A percentile compares a stretch with the other conserved stretches of the same genome.
These are phyloP conservation scores for Pogonocichla stellata DNA, from an alignment of 2,113 vertebrate species.

Conservation along the genomic window DNA sequence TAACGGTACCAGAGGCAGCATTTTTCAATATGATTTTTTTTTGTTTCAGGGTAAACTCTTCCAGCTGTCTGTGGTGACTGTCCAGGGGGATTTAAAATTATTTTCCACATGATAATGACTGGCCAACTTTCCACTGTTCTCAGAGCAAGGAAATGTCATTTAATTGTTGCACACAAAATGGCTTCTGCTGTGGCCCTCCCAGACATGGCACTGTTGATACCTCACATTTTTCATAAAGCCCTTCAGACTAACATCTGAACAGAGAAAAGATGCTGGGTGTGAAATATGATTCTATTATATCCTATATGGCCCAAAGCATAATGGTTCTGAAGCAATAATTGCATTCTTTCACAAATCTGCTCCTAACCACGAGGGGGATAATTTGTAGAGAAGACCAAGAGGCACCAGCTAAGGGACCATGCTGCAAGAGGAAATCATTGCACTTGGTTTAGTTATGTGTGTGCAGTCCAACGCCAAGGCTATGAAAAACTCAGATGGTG, in stretches of 20 bases:
- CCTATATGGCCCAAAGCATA: neutral
- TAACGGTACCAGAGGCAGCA: neutral
- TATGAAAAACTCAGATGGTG: neutral
- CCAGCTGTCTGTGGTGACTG: slow-evolving; percentile 2
- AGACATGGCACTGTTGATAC: neutral
- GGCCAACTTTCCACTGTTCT: slow-evolving; percentile 28
- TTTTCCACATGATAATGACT: slow-evolving; percentile 44
- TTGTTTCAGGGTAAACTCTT: neutral
- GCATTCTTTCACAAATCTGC: neutral
- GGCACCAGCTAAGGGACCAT: neutral
- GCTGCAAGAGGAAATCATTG: neutral
- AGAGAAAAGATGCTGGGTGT: neutral
- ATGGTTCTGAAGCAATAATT: neutral
- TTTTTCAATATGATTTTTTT: neutral
- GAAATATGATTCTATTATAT: neutral
- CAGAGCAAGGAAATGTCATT: slow-evolving; percentile 31
- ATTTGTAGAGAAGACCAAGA: neutral
- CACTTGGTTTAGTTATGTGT: neutral
- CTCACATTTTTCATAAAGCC: neutral
- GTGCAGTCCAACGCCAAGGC: neutral
- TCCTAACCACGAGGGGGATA: neutral
- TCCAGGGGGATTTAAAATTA: slow-evolving; percentile 29
- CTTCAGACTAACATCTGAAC: neutral
- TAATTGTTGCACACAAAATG: slow-evolving; percentile 10
- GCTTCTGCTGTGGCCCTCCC: neutral